These are phyloP conservation scores for Neodiprion fabricii DNA, from an alignment of 1,140 invertebrate species.

Conservation along the genomic window DNA sequence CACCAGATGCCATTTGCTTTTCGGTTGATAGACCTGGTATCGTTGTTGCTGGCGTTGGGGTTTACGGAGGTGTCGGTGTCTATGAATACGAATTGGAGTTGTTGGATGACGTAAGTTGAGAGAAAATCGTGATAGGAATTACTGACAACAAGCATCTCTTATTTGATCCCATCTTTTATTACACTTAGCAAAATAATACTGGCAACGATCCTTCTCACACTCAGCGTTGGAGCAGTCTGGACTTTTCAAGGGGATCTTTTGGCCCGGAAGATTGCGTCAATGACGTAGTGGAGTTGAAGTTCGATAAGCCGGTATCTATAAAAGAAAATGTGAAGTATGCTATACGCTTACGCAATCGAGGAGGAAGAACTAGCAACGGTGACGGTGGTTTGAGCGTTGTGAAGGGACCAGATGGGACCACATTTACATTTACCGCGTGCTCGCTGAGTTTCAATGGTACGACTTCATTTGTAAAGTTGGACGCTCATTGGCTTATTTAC, in stretches of 20 bases:
- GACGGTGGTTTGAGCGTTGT: constrained; percentile 87
- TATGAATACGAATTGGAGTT: constrained; percentile 93
- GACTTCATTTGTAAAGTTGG: not conserved
- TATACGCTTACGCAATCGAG: constrained; percentile 86
- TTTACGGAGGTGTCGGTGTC: constrained; percentile 87
- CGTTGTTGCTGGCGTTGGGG: constrained; percentile 84
- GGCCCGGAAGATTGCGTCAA: constrained; percentile 77
- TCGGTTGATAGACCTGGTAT: constrained; percentile 90
- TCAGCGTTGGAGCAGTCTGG: constrained; percentile 77
- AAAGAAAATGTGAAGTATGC: constrained; percentile 93
- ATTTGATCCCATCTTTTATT: constrained; percentile 43
- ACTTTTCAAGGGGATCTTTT: constrained; percentile 75
- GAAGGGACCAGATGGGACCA: constrained; percentile 91
- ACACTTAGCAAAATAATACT: constrained; percentile 54
- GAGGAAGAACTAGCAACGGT: constrained; percentile 91
- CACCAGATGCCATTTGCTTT: constrained; percentile 96
- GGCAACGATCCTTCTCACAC: constrained; percentile 65
- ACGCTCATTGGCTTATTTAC: not conserved
- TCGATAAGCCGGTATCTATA: constrained; percentile 85
- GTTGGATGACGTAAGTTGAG: constrained; percentile 74
- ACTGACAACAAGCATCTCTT: constrained; percentile 34
- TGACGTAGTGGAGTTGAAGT: constrained; percentile 89
- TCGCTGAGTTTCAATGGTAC: constrained; percentile 93
- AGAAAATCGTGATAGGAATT: not conserved
- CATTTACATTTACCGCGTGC: constrained; percentile 91